Evolutionary conservation across 2,888 invertebrate species (phyloP).

Genomic region (Matsumyia berberina): DNA sequence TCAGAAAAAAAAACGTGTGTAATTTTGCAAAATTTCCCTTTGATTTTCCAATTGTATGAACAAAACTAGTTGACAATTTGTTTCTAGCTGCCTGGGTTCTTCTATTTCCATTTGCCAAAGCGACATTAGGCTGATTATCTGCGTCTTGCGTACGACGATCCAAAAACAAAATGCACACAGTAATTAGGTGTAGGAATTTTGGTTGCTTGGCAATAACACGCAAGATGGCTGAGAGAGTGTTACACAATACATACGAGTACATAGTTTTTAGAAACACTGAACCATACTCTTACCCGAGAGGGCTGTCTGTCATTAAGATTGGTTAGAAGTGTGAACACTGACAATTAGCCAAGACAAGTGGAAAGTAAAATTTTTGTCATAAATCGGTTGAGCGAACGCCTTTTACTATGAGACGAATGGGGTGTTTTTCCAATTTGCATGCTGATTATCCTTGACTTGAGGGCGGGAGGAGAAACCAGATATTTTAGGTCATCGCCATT

Average conservation of each 20-base stretch:
- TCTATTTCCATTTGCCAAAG: constrained; percentile 11
- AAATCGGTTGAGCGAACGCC: not conserved
- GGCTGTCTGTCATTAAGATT: constrained; percentile 11
- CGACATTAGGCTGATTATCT: constrained; percentile 25
- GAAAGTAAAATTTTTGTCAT: not conserved
- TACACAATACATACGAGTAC: constrained; percentile 35
- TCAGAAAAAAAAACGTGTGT: constrained; percentile 38
- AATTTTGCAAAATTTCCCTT: constrained; percentile 44
- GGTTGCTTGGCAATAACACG: constrained; percentile 33
- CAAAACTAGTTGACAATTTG: constrained; percentile 48
- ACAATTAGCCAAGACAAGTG: not conserved
- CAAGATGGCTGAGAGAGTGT: constrained; percentile 54
- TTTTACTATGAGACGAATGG: not conserved
- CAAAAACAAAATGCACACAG: constrained; percentile 35
- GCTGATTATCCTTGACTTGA: constrained; percentile 39
- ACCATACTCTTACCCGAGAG: not conserved
- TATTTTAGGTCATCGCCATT: constrained; percentile 61
- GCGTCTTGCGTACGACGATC: constrained; percentile 44
- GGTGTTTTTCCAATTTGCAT: not conserved
- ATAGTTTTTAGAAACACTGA: not conserved
- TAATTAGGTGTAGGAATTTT: constrained; percentile 44
- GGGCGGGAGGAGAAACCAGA: constrained; percentile 37
- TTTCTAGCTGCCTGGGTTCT: constrained; percentile 14
- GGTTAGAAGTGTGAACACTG: constrained; percentile 12
- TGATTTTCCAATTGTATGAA: constrained; percentile 32